Base-by-base conservation (phyloP, 2,797 vertebrate genomes). In the Gallirallus australis region DNA sequence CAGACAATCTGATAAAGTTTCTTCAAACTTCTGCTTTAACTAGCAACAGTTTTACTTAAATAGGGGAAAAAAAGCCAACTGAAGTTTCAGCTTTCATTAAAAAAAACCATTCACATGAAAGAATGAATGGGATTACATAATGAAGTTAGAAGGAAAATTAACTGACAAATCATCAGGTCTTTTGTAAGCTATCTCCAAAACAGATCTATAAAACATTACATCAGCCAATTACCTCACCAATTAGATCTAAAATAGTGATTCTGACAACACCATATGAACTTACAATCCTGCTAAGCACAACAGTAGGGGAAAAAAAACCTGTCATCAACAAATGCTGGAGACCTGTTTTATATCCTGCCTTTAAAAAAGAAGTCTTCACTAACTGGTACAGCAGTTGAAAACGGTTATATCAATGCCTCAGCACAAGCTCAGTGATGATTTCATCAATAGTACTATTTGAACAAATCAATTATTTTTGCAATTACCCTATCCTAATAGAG, bases 381-480 rank as follows among this genome's bases (percentile, higher is more conserved):
- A 70, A 19, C 16, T 39, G 12, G 14, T 28, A 54, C 11, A 42
- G 40, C 7, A 59, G 77, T 20, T 83, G 16, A 68, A 60, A 81
- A 64, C 13, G 42, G 19, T 23, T 57, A 0, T 25, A 79, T 48
- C 52, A 76, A 18, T 73, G 60, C 33, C 40, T 52, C 33, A 56
- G 61, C 40, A 18, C 30, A 94, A 81, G 30, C 25, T 81, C 78
- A 88, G 37, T 39, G 24, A 91, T 16, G 15, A 87, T 72, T 76
- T 79, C 31, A 92, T 83, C 85, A 91, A 69, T 70, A 79, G 37
- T 65, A 63, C n/a, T 57, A 48, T 40, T 87, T 91, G 61, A 82
- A 90, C 37, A 86, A 94, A 94, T 65, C 39, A 60, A 83, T 88
- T 92, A 69, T 30, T 94, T 91, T 75, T 94, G 73, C 72, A 93